Evolutionary conservation across 2,888 invertebrate genomes (phyloP).

Genomic region (Hybos culiciformis): DNA sequence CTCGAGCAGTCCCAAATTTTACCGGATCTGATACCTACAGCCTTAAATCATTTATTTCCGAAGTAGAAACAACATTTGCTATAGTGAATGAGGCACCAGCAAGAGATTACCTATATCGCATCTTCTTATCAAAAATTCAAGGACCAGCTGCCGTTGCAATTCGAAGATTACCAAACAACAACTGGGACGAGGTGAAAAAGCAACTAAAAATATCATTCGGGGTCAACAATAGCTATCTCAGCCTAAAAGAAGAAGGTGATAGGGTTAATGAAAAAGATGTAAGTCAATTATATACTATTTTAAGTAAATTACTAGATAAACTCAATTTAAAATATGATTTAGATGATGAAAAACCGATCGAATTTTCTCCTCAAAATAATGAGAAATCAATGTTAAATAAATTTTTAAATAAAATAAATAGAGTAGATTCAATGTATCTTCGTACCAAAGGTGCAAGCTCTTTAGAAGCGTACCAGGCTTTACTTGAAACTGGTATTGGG

Average conservation of each 20-base stretch:
- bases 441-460: not conserved
- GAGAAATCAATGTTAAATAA: slow-evolving; percentile 2
- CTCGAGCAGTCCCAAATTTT: not conserved
- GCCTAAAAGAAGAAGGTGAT: slow-evolving; percentile 4
- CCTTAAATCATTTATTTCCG: not conserved
- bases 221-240: not conserved
- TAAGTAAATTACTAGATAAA: slow-evolving; percentile 4
- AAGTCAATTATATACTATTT: slow-evolving; percentile 2
- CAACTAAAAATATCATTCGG: slow-evolving; percentile 2
- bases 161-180: not conserved
- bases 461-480: not conserved
- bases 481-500: not conserved
- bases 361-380: not conserved
- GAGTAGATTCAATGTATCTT: slow-evolving; percentile 1
- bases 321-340: slow-evolving; percentile 4
- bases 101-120: not conserved
- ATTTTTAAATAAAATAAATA: slow-evolving; percentile 1
- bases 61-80: not conserved
- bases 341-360: not conserved
- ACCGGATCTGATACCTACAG: not conserved
- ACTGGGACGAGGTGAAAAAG: not conserved
- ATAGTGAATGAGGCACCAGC: not conserved
- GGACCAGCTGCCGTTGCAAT: not conserved
- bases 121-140: not conserved
- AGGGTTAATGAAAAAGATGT: not conserved